These are phyloP conservation scores for Catharus ustulatus DNA, from an alignment of 2,797 vertebrate species.

Conservation along the genomic window DNA sequence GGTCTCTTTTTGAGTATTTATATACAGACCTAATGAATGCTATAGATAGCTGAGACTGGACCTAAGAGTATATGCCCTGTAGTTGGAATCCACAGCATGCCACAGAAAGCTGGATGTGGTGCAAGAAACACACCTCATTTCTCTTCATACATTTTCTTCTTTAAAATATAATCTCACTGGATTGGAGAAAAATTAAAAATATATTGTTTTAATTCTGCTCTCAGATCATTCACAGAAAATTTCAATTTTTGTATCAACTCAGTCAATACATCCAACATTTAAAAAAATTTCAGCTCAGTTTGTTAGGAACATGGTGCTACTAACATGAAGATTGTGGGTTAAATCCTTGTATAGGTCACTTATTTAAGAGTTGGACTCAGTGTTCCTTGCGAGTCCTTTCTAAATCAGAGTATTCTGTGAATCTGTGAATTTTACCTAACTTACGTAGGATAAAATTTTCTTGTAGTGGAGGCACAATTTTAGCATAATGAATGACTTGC, in stretches of 20 bases:
- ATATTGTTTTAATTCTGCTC: background rate
- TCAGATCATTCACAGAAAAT: background rate
- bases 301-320: background rate
- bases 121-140: background rate
- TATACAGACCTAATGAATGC: background rate
- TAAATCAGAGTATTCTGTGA: background rate
- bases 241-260: background rate
- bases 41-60: background rate
- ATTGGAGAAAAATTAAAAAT: background rate
- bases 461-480: background rate
- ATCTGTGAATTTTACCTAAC: background rate
- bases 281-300: background rate
- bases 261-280: accelerated
- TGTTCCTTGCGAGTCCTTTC: background rate
- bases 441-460: background rate
- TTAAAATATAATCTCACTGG: background rate
- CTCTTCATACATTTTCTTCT: background rate
- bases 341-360: background rate
- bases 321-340: background rate
- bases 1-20: slow-evolving; percentile 30
- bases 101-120: background rate
- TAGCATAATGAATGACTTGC: background rate
- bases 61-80: background rate
- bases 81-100: background rate
- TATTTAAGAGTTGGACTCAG: background rate